phyloP scores from a whole-genome alignment of 2,113 vertebrate species.

The Ptilorrhoa leucosticta region DNA sequence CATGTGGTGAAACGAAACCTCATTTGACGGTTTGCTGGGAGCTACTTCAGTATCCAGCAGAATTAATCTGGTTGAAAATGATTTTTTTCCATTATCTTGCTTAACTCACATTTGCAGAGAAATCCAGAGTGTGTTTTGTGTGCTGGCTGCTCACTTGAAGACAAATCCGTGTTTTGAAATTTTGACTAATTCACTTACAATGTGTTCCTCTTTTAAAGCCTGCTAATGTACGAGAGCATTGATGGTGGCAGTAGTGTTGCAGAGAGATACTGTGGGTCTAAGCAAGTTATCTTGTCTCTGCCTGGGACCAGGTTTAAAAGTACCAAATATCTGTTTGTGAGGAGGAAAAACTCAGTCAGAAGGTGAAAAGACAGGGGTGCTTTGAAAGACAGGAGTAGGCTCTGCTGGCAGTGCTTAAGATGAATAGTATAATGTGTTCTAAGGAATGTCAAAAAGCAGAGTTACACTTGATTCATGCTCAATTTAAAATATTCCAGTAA shows the following conservation, averaged over 20 bases:
- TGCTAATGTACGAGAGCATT: neutral
- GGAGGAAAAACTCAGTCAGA: neutral
- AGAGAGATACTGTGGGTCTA: neutral
- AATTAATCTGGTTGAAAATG: neutral
- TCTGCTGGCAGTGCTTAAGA: neutral
- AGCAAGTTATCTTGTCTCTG: neutral
- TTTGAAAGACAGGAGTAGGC: neutral
- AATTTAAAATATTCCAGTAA: neutral
- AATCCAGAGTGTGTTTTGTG: neutral
- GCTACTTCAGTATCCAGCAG: neutral
- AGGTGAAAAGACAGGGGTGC: neutral
- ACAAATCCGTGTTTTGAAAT: neutral
- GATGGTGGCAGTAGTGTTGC: neutral
- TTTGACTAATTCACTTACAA: neutral
- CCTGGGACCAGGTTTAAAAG: neutral
- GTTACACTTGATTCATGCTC: neutral
- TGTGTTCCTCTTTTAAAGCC: neutral
- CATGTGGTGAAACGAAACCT: neutral
- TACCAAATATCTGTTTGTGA: neutral
- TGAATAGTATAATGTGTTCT: neutral
- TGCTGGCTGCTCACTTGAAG: neutral
- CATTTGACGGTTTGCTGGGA: neutral
- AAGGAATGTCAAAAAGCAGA: neutral
- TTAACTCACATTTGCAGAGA: neutral
- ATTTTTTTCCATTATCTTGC: neutral